Evolutionary conservation across 2,113 vertebrate species (phyloP), one percentile per base, ranked within the genome.

Genomic region (Pycnonotus jocosus): DNA sequence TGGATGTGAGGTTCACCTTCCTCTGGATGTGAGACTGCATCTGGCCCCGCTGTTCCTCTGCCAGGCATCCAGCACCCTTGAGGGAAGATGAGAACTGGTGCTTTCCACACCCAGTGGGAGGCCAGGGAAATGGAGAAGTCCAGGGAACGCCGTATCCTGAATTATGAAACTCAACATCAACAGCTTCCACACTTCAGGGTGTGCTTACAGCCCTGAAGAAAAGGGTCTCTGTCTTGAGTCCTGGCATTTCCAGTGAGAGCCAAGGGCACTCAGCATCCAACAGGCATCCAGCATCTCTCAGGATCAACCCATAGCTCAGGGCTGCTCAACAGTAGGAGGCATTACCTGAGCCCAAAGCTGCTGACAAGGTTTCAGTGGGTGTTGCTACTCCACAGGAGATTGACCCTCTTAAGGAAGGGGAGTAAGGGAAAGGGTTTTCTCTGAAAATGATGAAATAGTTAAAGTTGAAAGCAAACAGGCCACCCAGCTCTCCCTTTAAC

Each of bases 401-500:
- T 8, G 4, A 48, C 4, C 11, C 57, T 50, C 38, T 30, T 25
- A 53, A 93, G 19, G 66, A 88, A 80, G 37, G 31, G 28, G n/a
- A 90, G 30, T 28, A 56, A 30, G 44, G 45, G 28, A 86, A 92
- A 88, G 24, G 31, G 22, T 86, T 97, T 87, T 76, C 70, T 53
- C 50, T 65, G 42, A 12, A 61, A 92, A 94, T 57, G 65, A 58
- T 42, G 88, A 95, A 96, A 90, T 50, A 53, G 88, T 96, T 96
- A 95, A 96, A 96, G 47, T 35, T 2, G 3, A 94, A 65, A 95
- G 90, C 65, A 92, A 92, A 95, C 73, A 92, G 81, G 86, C 83
- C 76, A 88, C 76, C 81, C 92, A 94, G 86, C 37, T 92, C 66
- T 96, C 56, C 58, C 77, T 94, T 95, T 92, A 97, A 93, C 93